These are phyloP conservation scores for Hyperoplus immaculatus DNA, from an alignment of 2,797 vertebrate species.

Conservation along the genomic window DNA sequence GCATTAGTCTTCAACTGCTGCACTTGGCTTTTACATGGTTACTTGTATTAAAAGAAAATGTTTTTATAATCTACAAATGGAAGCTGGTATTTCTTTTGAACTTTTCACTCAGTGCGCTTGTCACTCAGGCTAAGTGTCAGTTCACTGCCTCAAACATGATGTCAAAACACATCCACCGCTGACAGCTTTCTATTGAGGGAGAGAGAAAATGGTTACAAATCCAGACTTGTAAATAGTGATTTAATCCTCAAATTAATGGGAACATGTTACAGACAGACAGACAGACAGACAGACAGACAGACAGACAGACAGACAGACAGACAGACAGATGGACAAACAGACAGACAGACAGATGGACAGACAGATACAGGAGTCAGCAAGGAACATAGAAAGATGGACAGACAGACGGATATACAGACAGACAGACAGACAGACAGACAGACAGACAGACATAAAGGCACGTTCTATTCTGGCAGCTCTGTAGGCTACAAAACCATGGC, in stretches of 20 bases:
- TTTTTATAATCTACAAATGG: background rate
- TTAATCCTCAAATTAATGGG: slow-evolving; percentile 47
- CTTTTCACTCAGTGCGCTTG: background rate
- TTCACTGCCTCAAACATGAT: slow-evolving; percentile 9
- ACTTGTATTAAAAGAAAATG: background rate
- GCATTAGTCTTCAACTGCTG: no score
- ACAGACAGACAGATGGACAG: no score
- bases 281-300: slow-evolving; percentile 33
- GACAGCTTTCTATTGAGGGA: slow-evolving; percentile 44
- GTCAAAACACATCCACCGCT: slow-evolving; percentile 43
- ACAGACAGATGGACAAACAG: no score
- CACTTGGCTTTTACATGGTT: background rate
- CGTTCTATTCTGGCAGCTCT: no score
- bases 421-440: no score
- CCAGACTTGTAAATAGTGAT: slow-evolving; percentile 41
- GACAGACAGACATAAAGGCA: no score
- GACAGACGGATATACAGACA: no score
- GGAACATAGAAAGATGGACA: no score
- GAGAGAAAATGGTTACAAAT: slow-evolving; percentile 37
- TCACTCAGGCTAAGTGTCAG: slow-evolving; percentile 57
- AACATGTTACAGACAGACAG: slow-evolving; percentile 27
- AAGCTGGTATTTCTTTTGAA: background rate
- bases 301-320: no score
- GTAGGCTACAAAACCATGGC: no score
- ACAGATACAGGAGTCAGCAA: no score